phyloP scores from a whole-genome alignment of 2,888 invertebrate species.

The Scaptomyza reducta region DNA sequence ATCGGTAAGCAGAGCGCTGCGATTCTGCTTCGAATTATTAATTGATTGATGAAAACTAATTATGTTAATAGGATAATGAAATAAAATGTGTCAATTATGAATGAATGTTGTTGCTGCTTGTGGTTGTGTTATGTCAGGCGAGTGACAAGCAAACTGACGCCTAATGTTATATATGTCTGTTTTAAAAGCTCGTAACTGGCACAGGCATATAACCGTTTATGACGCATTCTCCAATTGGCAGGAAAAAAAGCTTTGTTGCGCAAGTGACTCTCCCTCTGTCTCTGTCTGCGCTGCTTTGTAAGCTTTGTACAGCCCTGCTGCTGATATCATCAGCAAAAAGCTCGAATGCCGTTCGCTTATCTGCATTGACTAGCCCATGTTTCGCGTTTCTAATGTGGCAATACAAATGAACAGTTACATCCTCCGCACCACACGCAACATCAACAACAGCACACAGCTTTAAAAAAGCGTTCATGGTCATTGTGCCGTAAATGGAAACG shows the following conservation, averaged over 20 bases:
- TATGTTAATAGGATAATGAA: slow-evolving; percentile 78
- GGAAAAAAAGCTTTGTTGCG: slow-evolving; percentile 57
- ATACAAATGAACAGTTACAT: slow-evolving; percentile 71
- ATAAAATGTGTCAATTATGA: slow-evolving; percentile 69
- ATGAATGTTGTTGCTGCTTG: slow-evolving; percentile 23
- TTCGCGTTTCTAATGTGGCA: slow-evolving; percentile 52
- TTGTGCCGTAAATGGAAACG: slow-evolving; percentile 81
- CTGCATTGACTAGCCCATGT: slow-evolving; percentile 41
- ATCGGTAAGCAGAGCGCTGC: slow-evolving; percentile 20
- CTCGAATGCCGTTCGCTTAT: slow-evolving; percentile 36
- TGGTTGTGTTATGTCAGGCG: slow-evolving; percentile 23
- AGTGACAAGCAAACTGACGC: slow-evolving; percentile 37
- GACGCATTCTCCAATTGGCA: slow-evolving; percentile 38
- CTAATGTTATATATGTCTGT: slow-evolving; percentile 17
- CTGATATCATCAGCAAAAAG: slow-evolving; percentile 61
- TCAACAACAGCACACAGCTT: slow-evolving; percentile 20
- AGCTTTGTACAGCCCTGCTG: slow-evolving; percentile 24
- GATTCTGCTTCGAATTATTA: slow-evolving; percentile 65
- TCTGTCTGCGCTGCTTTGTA: background rate
- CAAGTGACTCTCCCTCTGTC: slow-evolving; percentile 25
- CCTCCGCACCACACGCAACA: slow-evolving; percentile 60
- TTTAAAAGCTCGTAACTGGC: slow-evolving; percentile 16
- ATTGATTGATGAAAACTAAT: slow-evolving; percentile 79
- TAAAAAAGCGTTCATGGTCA: slow-evolving; percentile 78
- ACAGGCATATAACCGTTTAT: slow-evolving; percentile 27